Evolutionary conservation across 2,888 invertebrate genomes (phyloP).

Genomic region (Orthosia gracilis): DNA sequence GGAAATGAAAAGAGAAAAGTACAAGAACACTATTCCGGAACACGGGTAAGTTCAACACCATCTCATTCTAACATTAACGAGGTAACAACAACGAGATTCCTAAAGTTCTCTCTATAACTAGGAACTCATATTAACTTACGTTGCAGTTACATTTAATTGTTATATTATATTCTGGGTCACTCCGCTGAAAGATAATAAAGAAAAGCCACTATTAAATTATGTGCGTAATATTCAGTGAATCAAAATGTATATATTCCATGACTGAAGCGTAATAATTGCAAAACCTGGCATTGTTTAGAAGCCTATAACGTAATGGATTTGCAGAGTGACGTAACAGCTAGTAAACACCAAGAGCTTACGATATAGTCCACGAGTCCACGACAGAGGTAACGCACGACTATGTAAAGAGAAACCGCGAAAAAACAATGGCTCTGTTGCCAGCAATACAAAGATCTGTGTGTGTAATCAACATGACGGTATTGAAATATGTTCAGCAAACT

Average conservation of each 20-base stretch:
- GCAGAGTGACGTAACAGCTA: constrained; percentile 50
- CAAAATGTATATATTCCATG: constrained; percentile 65
- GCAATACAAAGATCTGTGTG: constrained; percentile 59
- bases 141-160: constrained; percentile 53
- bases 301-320: constrained; percentile 63
- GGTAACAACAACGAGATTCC: constrained; percentile 28
- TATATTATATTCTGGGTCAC: constrained; percentile 61
- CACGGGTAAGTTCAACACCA: constrained; percentile 77
- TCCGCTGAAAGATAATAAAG: constrained; percentile 60
- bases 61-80: constrained; percentile 3
- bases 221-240: constrained; percentile 63
- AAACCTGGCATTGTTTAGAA: constrained; percentile 69
- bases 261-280: constrained; percentile 66
- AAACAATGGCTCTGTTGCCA: constrained; percentile 66
- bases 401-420: constrained; percentile 69
- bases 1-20: constrained; percentile 91
- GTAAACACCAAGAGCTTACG: constrained; percentile 45
- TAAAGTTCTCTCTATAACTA: constrained; percentile 36
- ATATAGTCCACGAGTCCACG: constrained; percentile 52
- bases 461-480: constrained; percentile 54
- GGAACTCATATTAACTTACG: constrained; percentile 45
- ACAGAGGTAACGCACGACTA: constrained; percentile 68
- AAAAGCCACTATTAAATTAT: constrained; percentile 60
- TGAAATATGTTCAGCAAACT: constrained; percentile 54
- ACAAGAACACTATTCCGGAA: constrained; percentile 82